Evolutionary conservation across 2,113 vertebrate species (phyloP).

Genomic region (Cephalopterus ornatus): DNA sequence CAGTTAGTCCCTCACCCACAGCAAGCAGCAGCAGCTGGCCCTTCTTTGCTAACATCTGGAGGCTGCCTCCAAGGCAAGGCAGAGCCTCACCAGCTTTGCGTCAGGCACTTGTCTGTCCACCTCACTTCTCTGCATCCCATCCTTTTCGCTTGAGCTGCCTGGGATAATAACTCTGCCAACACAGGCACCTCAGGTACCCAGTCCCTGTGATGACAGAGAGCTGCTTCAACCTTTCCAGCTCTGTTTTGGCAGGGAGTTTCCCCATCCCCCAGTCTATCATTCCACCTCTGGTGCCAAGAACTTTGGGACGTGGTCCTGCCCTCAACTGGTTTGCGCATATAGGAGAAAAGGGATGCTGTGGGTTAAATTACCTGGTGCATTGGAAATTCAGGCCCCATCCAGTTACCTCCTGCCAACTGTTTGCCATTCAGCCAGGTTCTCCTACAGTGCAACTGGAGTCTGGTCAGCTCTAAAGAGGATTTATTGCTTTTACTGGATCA

Average conservation of each 20-base stretch:
- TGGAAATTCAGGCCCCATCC: constrained; percentile 13
- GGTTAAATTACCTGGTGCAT: neutral
- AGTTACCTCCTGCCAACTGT: constrained; percentile 6
- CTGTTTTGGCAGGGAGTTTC: neutral
- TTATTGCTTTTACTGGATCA: constrained; percentile 62
- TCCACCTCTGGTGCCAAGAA: neutral
- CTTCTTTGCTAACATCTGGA: neutral
- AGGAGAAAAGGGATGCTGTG: neutral
- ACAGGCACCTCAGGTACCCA: neutral
- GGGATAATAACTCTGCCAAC: neutral
- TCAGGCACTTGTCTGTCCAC: neutral
- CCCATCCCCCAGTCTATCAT: neutral
- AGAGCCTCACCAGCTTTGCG: neutral
- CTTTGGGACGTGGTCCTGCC: neutral
- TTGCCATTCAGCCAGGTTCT: neutral
- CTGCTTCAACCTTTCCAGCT: neutral
- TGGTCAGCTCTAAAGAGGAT: constrained; percentile 50
- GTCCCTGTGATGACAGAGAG: neutral
- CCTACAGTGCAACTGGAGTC: neutral
- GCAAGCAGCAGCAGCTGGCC: neutral
- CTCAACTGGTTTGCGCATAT: fast-evolving
- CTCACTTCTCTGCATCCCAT: neutral
- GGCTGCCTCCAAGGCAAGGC: neutral
- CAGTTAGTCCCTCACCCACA: neutral
- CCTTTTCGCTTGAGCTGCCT: neutral